These are phyloP conservation scores for Ceyx erithaca DNA, from an alignment of 2,797 vertebrate genomes.

Conservation along the genomic window DNA sequence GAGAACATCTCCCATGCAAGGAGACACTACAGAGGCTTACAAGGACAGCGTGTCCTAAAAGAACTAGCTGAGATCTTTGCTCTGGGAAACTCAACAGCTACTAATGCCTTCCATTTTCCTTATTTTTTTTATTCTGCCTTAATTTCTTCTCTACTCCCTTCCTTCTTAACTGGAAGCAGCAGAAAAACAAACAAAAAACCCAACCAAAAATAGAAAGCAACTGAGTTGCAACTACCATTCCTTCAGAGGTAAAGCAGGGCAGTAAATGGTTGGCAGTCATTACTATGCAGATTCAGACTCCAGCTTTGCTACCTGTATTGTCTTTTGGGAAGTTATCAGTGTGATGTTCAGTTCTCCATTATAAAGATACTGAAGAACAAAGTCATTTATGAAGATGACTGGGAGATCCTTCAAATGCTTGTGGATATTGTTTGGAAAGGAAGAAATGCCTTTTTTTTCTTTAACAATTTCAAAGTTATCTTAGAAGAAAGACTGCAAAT, in stretches of 20 bases:
- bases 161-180: not conserved
- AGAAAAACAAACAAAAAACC: not conserved
- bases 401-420: not conserved
- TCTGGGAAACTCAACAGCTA: not conserved
- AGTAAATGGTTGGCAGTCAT: not conserved
- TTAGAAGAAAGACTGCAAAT: not conserved
- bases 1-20: not conserved
- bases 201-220: not conserved
- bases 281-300: not conserved
- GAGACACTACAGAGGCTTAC: not conserved
- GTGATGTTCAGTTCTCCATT: not conserved
- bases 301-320: not conserved
- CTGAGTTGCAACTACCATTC: not conserved
- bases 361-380: not conserved
- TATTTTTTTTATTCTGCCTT: not conserved
- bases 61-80: not conserved
- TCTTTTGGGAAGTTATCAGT: not conserved
- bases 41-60: not conserved
- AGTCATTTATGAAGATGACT: not conserved
- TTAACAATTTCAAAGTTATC: not conserved
- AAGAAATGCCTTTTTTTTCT: fast-evolving
- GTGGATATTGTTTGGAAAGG: not conserved
- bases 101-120: not conserved
- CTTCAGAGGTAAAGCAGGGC: not conserved
- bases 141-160: not conserved